Evolutionary conservation across 2,888 invertebrate genomes (phyloP), one percentile per base, ranked within the genome.

Genomic region (Petrolisthes cinctipes): DNA sequence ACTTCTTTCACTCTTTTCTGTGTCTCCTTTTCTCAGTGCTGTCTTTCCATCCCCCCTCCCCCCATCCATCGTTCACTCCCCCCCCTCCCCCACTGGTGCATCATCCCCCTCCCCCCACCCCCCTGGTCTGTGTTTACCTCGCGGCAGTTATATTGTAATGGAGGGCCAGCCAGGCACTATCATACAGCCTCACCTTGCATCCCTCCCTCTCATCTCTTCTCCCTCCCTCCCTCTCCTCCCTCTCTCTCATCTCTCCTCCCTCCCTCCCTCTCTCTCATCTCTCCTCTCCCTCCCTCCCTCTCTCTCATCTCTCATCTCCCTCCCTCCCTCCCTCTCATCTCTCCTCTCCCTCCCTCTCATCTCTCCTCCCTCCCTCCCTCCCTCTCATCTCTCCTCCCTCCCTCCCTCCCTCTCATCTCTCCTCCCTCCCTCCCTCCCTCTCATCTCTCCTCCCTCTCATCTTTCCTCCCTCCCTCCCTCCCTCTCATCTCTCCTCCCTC

Each of bases 381-480:
- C n/a, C 9, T 57, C 56, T 56, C 57, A 20, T 56, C 20, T n/a
- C 37, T 14, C 9, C 57, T 57, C 57, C 9, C 37, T 23, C 56
- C n/a, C 7, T 56, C 23, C n/a, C 80, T 17, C 80, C 5, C 23
- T 11, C 20, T 37, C 14, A n/a, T 23, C 20, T 37, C 11, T 23
- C 4, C 11, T 5, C 4, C 37, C 20, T 75, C 20, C 75, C 4
- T 17, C 4, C 37, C 20, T 5, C 75, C 75, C 61, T 61, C 14
- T 6, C 14, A 9, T 61, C 14, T 61, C 14, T 61, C 61, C 80
- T 61, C 61, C n/a, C 23, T 80, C 56, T 56, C 57, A 20, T 56
- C 14, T n/a, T 57, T 17, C 9, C 80, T 80, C 57, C 5, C 61
- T 57, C 80, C n/a, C 56, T 80, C 57, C 20, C 80, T 54, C 80